Evolutionary conservation across 2,888 invertebrate genomes (phyloP).

Genomic region (Heliconius ismenius): DNA sequence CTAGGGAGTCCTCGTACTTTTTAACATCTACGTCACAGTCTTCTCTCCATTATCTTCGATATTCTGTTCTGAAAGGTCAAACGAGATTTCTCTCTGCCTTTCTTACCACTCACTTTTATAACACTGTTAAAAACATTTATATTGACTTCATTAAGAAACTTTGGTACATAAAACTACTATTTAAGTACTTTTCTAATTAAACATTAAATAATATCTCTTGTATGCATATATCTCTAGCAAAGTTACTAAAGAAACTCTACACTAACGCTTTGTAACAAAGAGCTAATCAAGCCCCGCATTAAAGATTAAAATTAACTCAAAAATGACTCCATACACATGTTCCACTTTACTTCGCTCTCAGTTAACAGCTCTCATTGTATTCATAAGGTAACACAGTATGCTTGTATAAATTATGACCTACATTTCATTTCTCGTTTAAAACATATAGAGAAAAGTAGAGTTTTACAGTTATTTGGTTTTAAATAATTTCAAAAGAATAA

Average conservation of each 20-base stretch:
- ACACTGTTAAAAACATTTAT: no score
- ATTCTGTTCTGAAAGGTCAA: no score
- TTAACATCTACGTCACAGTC: no score
- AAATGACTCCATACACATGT: conserved; percentile 14
- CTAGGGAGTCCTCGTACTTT: no score
- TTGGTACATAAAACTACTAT: no score
- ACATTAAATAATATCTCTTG: background rate
- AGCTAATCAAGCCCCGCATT: conserved; percentile 23
- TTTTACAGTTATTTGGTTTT: background rate
- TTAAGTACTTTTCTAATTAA: background rate
- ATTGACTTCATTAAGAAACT: no score
- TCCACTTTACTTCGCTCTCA: conserved; percentile 10
- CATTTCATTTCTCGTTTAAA: background rate
- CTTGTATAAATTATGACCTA: background rate
- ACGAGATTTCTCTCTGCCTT: no score
- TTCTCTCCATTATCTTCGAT: no score
- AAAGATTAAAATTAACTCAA: conserved; percentile 32
- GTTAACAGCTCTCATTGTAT: conserved; percentile 15
- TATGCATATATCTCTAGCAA: background rate
- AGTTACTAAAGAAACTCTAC: background rate
- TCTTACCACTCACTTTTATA: no score
- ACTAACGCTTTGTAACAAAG: background rate
- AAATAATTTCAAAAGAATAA: background rate
- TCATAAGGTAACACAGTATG: background rate
- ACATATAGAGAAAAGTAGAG: background rate